Base-by-base conservation (phyloP, 1,140 invertebrate species). In the Dufourea novaeangliae region DNA sequence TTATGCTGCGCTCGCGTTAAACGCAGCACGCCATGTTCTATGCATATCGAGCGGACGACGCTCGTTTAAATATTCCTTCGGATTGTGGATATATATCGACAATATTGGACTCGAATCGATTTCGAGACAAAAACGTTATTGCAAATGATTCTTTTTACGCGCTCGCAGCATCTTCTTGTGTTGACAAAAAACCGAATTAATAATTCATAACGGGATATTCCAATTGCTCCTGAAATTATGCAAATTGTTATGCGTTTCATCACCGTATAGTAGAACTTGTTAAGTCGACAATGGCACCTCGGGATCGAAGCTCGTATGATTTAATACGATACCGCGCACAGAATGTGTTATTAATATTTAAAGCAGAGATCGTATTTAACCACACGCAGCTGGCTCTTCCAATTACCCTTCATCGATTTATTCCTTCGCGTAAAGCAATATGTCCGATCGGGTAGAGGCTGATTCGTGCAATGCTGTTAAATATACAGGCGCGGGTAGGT, bases 341-440 rank as follows among this genome's bases (percentile, higher is more conserved):
- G 34, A 27, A 32, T 44, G 37, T 29, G 29, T 46, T 54, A 22
- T 75, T 59, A 75, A 75, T 75, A 75, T 68, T 68, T 59, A 57
- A 75, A 59, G n/a, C 29, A 6, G 17, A 3, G 27, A 14, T 10
- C 2, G 29, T 6, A 32, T 57, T 68, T 32, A 72, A 72, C 10
- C 22, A 11, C 22, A 11, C 3, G 72, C 72, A 75, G 29, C 52
- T 59, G 72, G 39, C 63, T 34, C 17, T 14, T 12, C 54, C 64
- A 75, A 68, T 75, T 75, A 75, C 17, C 73, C 20, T 37, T 7
- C 8, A 3, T 46, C 73, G 64, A 75, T 75, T 75, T 75, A 75
- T 68, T 46, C 57, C 22, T 59, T 39, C 52, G 4, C 5, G 70
- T 12, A 17, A 39, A 39, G 20, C 20, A 50, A 12, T 29, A 17